phyloP scores from a whole-genome alignment of 2,888 invertebrate genomes.

The Sepioteuthis lessoniana region DNA sequence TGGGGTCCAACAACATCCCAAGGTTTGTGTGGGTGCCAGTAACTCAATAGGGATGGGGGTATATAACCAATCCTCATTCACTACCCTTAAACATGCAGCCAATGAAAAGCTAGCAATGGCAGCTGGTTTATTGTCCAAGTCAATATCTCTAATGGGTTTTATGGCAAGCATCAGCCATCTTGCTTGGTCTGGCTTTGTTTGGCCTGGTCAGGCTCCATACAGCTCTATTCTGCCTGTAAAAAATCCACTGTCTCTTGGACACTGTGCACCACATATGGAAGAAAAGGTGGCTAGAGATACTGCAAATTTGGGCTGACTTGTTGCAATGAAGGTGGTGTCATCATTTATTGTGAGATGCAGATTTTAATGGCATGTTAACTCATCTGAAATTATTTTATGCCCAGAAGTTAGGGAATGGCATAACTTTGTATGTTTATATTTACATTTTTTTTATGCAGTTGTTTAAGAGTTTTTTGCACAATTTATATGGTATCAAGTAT shows the following conservation, averaged over 20 bases:
- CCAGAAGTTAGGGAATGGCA: too few relatives aligned
- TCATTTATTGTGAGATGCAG: background rate
- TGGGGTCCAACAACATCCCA: background rate
- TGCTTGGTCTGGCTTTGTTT: background rate
- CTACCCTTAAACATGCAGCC: background rate
- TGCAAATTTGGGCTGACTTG: background rate
- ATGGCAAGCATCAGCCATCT: conserved; percentile 3
- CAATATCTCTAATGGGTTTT: background rate
- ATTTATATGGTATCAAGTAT: too few relatives aligned
- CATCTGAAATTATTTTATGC: too few relatives aligned
- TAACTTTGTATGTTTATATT: too few relatives aligned
- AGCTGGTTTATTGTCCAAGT: conserved; percentile 19
- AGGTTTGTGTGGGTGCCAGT: background rate
- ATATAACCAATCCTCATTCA: background rate
- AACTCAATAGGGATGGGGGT: background rate
- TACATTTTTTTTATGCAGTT: too few relatives aligned
- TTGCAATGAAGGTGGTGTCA: background rate
- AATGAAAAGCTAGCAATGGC: background rate
- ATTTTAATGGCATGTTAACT: too few relatives aligned
- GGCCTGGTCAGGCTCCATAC: background rate
- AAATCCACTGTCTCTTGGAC: background rate
- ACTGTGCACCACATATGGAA: background rate
- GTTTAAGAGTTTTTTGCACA: too few relatives aligned
- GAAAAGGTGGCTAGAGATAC: background rate
- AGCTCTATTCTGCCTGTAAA: background rate